Conservation (phyloP, 2,113 vertebrate species). For the Dasypus novemcinctus region DNA sequence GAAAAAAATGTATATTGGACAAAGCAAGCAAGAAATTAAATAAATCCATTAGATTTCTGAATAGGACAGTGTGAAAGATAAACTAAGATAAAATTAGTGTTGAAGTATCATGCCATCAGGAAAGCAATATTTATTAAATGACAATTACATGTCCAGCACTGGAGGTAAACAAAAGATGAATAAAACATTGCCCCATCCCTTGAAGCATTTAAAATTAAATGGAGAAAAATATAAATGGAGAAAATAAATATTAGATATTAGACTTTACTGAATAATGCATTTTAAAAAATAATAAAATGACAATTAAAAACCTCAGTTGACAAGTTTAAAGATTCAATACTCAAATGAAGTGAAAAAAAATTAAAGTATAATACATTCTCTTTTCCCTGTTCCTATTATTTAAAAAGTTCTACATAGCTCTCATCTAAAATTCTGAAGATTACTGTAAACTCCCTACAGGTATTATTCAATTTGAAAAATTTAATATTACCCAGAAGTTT, state of each 20-base stretch:
- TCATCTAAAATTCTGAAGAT: slow-evolving; percentile 15
- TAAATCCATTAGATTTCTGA: neutral
- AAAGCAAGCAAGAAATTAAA: neutral
- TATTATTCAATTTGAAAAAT: neutral
- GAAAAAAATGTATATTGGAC: neutral
- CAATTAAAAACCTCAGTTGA: neutral
- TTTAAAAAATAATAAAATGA: neutral
- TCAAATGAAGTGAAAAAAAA: slow-evolving; percentile 6
- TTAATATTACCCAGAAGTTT: neutral
- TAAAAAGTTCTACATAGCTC: slow-evolving; percentile 5
- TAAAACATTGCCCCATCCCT: neutral
- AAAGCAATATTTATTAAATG: neutral
- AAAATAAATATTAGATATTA: slow-evolving; percentile 34
- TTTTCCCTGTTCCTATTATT: neutral
- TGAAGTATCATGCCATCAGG: neutral
- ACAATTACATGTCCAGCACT: neutral
- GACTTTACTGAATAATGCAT: slow-evolving; percentile 8
- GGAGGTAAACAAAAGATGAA: neutral
- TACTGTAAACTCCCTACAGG: neutral
- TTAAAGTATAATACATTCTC: neutral
- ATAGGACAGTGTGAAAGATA: neutral
- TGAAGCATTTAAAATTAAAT: slow-evolving; percentile 21
- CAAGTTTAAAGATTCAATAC: neutral
- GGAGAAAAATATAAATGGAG: neutral
- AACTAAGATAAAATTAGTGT: neutral